Base-by-base conservation (phyloP, 2,113 vertebrate genomes). In the Gobio gobio region DNA sequence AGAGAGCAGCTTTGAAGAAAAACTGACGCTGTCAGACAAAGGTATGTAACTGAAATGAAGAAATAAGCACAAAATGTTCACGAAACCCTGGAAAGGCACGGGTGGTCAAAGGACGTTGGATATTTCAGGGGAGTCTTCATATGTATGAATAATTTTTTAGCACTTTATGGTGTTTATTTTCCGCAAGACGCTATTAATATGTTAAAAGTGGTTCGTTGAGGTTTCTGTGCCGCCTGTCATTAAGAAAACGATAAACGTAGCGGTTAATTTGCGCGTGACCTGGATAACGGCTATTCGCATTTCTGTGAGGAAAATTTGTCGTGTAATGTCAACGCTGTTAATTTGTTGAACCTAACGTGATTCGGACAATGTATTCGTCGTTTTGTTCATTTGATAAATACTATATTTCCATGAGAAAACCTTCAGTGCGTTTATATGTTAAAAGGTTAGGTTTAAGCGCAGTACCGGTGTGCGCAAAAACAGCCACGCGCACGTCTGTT, bases 11-110 rank as follows among this genome's bases (percentile, higher is more conserved):
- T 86, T 94, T 54, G 91, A 93, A 89, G 91, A 93, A 90, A 94
- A 93, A 75, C 93, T 94, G 87, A 93, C 90, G 8, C 78, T 94
- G 45, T 85, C 88, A 64, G 93, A 94, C 49, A 93, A 93, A 91
- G 86, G 94, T 95, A 90, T 91, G 94, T 93, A 20, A 40, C 59
- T 26, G 7, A 61, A 24, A 0, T 16, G 2, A 64, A 59, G 36
- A 75, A 85, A 79, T 74, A 56, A 82, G 59, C 63, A 73, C 40
- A 26, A 45, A 79, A 49, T 33, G 20, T 24, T 22, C 12, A 26
- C 0, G n/a, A 79, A 61, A n/a, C 77, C 77, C 8, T 16, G 12
- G 2, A 9, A 61, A 26, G 13, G 22, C 56, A 61, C 6, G 33
- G 36, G 56, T 18, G 56, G 56, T 61, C 56, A 16, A 45, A 45